These are phyloP conservation scores for Drosophila meridiana DNA, from an alignment of 2,888 invertebrate genomes.

Conservation along the genomic window DNA sequence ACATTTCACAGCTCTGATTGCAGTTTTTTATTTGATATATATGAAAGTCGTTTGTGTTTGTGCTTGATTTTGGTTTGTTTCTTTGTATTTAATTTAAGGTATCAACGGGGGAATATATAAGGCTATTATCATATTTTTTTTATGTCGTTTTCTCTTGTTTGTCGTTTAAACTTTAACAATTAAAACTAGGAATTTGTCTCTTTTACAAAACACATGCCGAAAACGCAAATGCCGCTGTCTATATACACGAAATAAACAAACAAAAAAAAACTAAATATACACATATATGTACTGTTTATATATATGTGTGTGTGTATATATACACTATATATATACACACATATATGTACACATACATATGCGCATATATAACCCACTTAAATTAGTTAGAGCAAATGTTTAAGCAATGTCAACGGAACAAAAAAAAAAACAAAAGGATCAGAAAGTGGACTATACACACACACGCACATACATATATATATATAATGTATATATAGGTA, in stretches of 20 bases:
- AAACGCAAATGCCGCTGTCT: constrained; percentile 57
- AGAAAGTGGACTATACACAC: not conserved
- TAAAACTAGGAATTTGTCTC: constrained; percentile 63
- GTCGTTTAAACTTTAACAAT: constrained; percentile 70
- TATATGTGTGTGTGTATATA: constrained; percentile 9
- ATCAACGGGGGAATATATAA: constrained; percentile 57
- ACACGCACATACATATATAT: not conserved
- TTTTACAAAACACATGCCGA: constrained; percentile 37
- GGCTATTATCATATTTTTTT: constrained; percentile 7
- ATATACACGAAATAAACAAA: constrained; percentile 61
- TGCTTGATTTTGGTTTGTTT: constrained; percentile 31
- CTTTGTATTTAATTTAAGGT: constrained; percentile 54
- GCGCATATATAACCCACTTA: constrained; percentile 34
- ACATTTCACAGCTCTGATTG: not conserved
- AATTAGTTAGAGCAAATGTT: constrained; percentile 30
- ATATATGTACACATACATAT: constrained; percentile 3
- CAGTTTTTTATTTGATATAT: not conserved
- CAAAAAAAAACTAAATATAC: constrained; percentile 1
- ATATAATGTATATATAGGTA: not conserved
- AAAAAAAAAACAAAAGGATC: not conserved
- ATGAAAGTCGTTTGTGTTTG: constrained; percentile 24
- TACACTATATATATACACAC: constrained; percentile 8
- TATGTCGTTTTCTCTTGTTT: constrained; percentile 9
- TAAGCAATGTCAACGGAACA: constrained; percentile 16
- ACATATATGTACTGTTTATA: not conserved